Percentiles rank a stretch among this genome's conserved stretches.
These are phyloP conservation scores for Gallinago media DNA, from an alignment of 2,113 vertebrate species.

Conservation along the genomic window DNA sequence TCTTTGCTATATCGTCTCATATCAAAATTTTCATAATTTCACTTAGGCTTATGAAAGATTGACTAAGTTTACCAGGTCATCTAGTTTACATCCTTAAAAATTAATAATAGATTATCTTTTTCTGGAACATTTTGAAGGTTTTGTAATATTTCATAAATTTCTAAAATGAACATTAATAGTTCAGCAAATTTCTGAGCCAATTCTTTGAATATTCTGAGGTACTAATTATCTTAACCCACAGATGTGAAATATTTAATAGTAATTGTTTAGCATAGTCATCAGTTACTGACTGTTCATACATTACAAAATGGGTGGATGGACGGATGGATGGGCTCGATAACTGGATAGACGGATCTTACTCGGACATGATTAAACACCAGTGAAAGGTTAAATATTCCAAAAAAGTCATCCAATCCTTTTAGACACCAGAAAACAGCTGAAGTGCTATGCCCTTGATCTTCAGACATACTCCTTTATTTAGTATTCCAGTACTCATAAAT, in stretches of 20 bases:
- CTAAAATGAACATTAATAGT: slow-evolving; percentile 3
- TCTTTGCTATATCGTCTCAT: not conserved
- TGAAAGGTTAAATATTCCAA: slow-evolving; percentile 53
- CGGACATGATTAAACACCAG: slow-evolving; percentile 19
- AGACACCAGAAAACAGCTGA: slow-evolving; percentile 19
- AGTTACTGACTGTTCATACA: not conserved
- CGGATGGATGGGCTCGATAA: not conserved
- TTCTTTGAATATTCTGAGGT: not conserved
- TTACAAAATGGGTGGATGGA: not conserved
- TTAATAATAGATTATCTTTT: not conserved
- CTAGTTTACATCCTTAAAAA: not conserved
- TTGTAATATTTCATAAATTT: slow-evolving; percentile 39
- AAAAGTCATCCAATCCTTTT: slow-evolving; percentile 44
- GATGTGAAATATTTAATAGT: slow-evolving; percentile 16
- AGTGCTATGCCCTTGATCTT: slow-evolving; percentile 40
- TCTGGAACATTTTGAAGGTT: not conserved
- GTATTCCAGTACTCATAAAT: slow-evolving; percentile 55
- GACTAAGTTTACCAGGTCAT: not conserved
- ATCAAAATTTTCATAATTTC: not conserved
- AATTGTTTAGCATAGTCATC: not conserved
- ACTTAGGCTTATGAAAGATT: not conserved
- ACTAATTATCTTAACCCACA: not conserved
- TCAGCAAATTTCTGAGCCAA: slow-evolving; percentile 26
- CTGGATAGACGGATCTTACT: not conserved
- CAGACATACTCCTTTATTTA: slow-evolving; percentile 33